phyloP scores from a whole-genome alignment of 2,113 vertebrate species.

The Limnothrissa miodon region DNA sequence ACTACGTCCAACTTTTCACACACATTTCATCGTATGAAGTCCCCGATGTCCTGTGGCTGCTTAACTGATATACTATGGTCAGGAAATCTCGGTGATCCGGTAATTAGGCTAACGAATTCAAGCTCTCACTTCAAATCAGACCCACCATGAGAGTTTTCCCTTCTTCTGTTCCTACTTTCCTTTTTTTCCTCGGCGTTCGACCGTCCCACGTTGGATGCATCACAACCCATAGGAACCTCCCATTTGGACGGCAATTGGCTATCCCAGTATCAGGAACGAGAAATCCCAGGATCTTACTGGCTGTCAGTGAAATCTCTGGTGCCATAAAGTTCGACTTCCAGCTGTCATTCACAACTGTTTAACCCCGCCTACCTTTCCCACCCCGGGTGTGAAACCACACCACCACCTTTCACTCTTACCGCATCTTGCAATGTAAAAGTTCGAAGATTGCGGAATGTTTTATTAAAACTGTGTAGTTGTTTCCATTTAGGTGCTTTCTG shows the following conservation, averaged over 20 bases:
- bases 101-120: conserved; percentile 54
- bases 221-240: conserved; percentile 65
- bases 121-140: conserved; percentile 51
- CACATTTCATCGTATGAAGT: conserved; percentile 7
- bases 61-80: conserved; percentile 59
- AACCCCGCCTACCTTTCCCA: conserved; percentile 78
- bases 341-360: conserved; percentile 69
- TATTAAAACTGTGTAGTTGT: not conserved
- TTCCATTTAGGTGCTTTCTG: not conserved
- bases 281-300: conserved; percentile 51
- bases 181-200: conserved; percentile 57
- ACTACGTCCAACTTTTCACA: conserved; percentile 57
- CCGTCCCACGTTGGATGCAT: conserved; percentile 84
- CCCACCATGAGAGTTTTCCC: conserved; percentile 59
- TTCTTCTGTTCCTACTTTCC: conserved; percentile 63
- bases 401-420: conserved; percentile 69
- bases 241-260: conserved; percentile 60
- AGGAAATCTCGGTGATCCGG: conserved; percentile 52
- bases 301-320: conserved; percentile 29
- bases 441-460: not conserved
- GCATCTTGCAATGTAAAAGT: conserved; percentile 60
- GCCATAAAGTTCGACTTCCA: conserved; percentile 31
- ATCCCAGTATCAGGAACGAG: conserved; percentile 9
- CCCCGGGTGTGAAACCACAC: conserved; percentile 87
- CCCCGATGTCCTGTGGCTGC: conserved; percentile 26